Evolutionary conservation across 2,888 invertebrate species (phyloP).

Genomic region (Pseudanteris insignis): DNA sequence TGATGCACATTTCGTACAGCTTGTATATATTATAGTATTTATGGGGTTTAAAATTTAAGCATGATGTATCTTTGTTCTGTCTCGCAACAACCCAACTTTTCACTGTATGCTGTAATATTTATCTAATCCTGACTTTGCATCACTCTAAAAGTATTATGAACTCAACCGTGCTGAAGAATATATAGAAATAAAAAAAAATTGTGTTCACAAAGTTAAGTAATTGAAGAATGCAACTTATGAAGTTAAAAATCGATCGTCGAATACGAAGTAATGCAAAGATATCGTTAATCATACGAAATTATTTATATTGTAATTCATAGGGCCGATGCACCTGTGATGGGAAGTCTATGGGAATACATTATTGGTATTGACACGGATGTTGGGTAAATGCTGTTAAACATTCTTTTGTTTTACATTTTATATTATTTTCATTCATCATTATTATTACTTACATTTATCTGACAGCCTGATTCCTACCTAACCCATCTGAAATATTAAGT

Average conservation of each 20-base stretch:
- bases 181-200: slow-evolving; percentile 1
- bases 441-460: slow-evolving; percentile 4
- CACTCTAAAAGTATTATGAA: slow-evolving; percentile 1
- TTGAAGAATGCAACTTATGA: slow-evolving; percentile 32
- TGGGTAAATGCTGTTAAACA: slow-evolving; percentile 72
- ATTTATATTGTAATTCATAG: slow-evolving; percentile 68
- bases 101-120: slow-evolving; percentile 11
- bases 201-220: not conserved
- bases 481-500: slow-evolving; percentile 4
- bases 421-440: slow-evolving; percentile 8
- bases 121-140: slow-evolving; percentile 10
- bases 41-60: slow-evolving; percentile 25
- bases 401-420: slow-evolving; percentile 29
- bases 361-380: slow-evolving; percentile 79
- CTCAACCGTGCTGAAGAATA: not conserved
- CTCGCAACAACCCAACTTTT: slow-evolving; percentile 10
- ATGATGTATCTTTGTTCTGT: slow-evolving; percentile 24
- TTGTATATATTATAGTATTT: slow-evolving; percentile 34
- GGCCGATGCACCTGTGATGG: slow-evolving; percentile 98
- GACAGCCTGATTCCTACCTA: slow-evolving; percentile 7
- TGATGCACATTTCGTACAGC: slow-evolving; percentile 34
- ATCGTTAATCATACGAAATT: slow-evolving; percentile 35
- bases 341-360: slow-evolving; percentile 91
- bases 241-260: slow-evolving; percentile 19
- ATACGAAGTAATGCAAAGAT: slow-evolving; percentile 14